Base-by-base conservation (phyloP, 2,888 invertebrate genomes). In the Matsumyia berberina region DNA sequence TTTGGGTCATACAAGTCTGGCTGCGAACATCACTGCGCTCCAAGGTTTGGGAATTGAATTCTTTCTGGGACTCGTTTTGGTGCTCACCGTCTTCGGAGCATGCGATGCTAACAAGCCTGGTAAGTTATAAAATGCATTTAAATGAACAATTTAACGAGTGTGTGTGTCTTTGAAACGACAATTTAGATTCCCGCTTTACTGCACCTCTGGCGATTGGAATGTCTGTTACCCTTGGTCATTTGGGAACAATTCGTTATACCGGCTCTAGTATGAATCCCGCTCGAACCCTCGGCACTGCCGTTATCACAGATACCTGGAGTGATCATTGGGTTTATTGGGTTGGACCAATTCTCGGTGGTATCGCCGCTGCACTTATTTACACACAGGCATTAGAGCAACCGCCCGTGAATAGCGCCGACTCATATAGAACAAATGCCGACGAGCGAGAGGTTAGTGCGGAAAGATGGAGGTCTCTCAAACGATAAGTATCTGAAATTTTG, bases 261-360 rank as follows among this genome's bases (percentile, higher is more conserved):
- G 97, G 97, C 51, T 94, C 97, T 42, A 96, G 97, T 88, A 97
- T 98, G 97, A 98, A 98, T 92, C 97, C 98, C 0, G 98, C 98
- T 0, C 93, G 98, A 83, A 95, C 96, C 79, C 94, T 98, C 89
- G 98, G 98, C 77, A 96, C 97, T 0, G 96, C 98, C 1, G 94
- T 97, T 24, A 94, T 97, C 74, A 94, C 94, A 86, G 94, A 94
- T 81, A 92, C 92, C 33, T 98, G 96, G 95, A 91, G 92, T 3
- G 91, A 96, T 88, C 98, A 98, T 89, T 98, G 97, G 97, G 95
- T 97, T 0, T 97, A 97, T 92, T 97, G 97, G 97, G 93, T 95
- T n/a, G 97, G 97, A 0, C 97, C 97, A 0, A 94, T 96, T 79
- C 92, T 95, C 1, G 97, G 97, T 42, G 97, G 96, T 5, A 93